These are phyloP conservation scores for Sitobion miscanthi DNA, from an alignment of 1,140 invertebrate species.

Conservation along the genomic window DNA sequence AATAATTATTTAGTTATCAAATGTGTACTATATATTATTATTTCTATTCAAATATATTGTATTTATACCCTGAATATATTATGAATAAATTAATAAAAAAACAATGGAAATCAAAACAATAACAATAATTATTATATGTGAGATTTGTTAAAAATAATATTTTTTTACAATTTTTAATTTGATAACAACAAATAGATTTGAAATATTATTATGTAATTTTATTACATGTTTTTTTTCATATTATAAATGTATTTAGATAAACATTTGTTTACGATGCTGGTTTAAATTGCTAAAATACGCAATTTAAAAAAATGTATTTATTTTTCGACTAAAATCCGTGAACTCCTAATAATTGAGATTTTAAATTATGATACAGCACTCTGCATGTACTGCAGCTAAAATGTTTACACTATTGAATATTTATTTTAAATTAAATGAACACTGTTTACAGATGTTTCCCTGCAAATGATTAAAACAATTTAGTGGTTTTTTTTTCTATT, in stretches of 20 bases:
- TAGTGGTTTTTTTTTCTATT: neutral
- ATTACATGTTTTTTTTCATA: neutral
- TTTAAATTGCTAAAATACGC: neutral
- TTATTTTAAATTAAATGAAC: neutral
- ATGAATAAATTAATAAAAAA: neutral
- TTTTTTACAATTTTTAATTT: neutral
- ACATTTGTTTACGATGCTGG: neutral
- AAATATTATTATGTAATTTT: neutral
- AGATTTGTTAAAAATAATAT: neutral
- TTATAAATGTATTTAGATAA: neutral
- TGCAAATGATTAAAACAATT: neutral
- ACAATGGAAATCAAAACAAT: neutral
- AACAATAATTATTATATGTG: neutral
- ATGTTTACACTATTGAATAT: neutral
- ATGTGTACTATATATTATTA: too few species aligned
- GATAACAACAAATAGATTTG: neutral
- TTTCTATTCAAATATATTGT: too few species aligned
- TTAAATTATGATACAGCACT: neutral
- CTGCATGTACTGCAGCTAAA: neutral
- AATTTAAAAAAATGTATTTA: neutral
- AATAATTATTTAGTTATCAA: too few species aligned
- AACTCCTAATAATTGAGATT: neutral
- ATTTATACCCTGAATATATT: too few species aligned
- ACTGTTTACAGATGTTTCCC: neutral
- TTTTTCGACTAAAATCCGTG: neutral